phyloP scores from a whole-genome alignment of 2,888 invertebrate genomes.

The Thymelicus lineola region DNA sequence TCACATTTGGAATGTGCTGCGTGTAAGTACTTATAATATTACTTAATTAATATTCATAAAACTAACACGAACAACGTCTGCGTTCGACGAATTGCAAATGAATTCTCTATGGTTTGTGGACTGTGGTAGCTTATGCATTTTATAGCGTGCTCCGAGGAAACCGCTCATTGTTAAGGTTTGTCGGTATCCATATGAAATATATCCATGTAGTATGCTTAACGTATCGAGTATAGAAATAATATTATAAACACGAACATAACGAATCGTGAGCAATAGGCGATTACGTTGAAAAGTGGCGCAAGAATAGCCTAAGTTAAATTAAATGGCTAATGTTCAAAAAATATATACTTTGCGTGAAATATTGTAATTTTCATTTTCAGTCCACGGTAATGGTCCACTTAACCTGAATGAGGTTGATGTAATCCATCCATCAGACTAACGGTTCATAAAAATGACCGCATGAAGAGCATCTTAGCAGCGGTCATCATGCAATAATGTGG shows the following conservation, averaged over 20 bases:
- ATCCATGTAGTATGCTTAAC: constrained; percentile 3
- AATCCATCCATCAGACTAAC: constrained; percentile 44
- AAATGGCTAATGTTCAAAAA: constrained; percentile 26
- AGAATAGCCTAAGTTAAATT: background rate
- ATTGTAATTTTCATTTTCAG: constrained; percentile 27
- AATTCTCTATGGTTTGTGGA: constrained; percentile 69
- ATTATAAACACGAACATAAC: constrained; percentile 13
- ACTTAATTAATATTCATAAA: constrained; percentile 69
- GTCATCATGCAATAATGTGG: constrained; percentile 65
- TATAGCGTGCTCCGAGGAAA: constrained; percentile 61
- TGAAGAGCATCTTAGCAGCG: constrained; percentile 48
- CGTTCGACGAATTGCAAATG: constrained; percentile 70
- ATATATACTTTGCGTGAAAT: constrained; percentile 27
- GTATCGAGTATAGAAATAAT: constrained; percentile 6
- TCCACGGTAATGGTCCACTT: constrained; percentile 30
- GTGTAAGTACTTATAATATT: constrained; percentile 51
- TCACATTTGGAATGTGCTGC: constrained; percentile 55
- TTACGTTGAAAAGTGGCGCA: background rate
- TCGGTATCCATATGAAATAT: constrained; percentile 39
- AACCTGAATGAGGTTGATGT: constrained; percentile 38
- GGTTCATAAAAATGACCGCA: constrained; percentile 42
- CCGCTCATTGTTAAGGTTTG: constrained; percentile 60
- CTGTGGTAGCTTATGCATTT: constrained; percentile 68
- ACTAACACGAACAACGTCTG: constrained; percentile 63
- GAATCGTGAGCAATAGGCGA: background rate